Evolutionary conservation across 2,888 invertebrate genomes (phyloP), one percentile per base, ranked within the genome.

Genomic region (Busseola fusca): DNA sequence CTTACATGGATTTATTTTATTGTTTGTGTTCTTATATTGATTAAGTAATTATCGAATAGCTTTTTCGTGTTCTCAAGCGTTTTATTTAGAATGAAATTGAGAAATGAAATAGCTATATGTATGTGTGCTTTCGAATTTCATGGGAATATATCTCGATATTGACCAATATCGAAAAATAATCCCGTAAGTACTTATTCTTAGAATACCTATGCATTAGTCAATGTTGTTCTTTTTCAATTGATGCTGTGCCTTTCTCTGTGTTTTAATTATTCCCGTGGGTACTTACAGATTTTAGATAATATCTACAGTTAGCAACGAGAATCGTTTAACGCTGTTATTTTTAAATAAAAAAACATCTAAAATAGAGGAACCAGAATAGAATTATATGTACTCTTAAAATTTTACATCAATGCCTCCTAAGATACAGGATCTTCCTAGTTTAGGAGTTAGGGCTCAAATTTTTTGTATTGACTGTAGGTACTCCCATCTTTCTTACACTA

Each of bases 21-120:
- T 60, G 34, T 80, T 71, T 75, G 58, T 59, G 42, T 67, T 73
- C 37, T 70, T 62, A 34, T 82, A 65, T 77, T 82, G 62, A 59
- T 65, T 54, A 50, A 78, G 65, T 68, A 69, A 79, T 68, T 71
- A 65, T n/a, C 21, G 30, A 58, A 64, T 72, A 21, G 56, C 18
- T 57, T 76, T 82, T 64, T 45, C 66, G 59, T 78, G 64, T 82
- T 59, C 27, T 25, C 37, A 48, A 59, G 37, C 30, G 9, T 56
- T 78, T 80, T 60, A 60, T 66, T 16, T 64, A 40, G 18, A 65
- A 71, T 71, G 74, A 65, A 70, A 70, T 73, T 63, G 45, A 56
- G 57, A 79, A 78, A 72, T 64, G 42, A 27, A 76, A 45, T 67
- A 52, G 52, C n/a, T n/a, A n/a, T n/a, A n/a, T n/a, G 58, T 37